These are phyloP conservation scores for Lagocephalus sceleratus DNA, from an alignment of 2,797 vertebrate genomes.

Conservation along the genomic window DNA sequence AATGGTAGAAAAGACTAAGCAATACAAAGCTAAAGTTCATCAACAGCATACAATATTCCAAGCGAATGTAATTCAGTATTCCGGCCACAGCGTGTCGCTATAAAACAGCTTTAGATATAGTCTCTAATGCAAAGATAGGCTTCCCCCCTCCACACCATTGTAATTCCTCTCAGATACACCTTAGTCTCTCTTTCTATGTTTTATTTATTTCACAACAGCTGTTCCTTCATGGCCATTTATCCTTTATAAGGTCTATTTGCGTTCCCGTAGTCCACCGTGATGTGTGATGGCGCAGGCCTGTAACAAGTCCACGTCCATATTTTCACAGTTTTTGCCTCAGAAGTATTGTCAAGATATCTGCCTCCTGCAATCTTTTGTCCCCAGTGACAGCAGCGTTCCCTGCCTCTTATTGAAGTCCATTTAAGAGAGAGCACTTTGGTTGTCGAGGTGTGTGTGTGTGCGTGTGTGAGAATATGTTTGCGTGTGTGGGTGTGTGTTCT, in stretches of 20 bases:
- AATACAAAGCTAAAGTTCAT: constrained; percentile 82
- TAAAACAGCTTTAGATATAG: constrained; percentile 75
- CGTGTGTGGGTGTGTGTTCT: constrained; percentile 30
- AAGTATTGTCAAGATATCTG: constrained; percentile 70
- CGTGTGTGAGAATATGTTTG: constrained; percentile 9
- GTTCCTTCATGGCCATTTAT: constrained; percentile 70
- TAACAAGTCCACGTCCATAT: constrained; percentile 63
- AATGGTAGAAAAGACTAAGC: constrained; percentile 82
- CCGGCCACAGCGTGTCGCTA: constrained; percentile 81
- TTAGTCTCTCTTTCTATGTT: constrained; percentile 49
- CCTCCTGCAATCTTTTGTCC: constrained; percentile 63
- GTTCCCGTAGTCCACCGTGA: constrained; percentile 56
- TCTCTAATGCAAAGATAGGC: constrained; percentile 71
- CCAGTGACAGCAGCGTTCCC: constrained; percentile 66
- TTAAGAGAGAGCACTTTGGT: constrained; percentile 86
- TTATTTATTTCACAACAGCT: constrained; percentile 64
- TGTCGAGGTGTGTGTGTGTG: constrained; percentile 66
- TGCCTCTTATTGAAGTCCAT: constrained; percentile 74
- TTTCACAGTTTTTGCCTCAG: constrained; percentile 72
- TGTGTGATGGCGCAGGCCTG: constrained; percentile 39
- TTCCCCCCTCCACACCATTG: constrained; percentile 60
- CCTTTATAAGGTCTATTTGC: constrained; percentile 71
- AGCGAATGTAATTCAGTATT: constrained; percentile 80
- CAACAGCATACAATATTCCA: constrained; percentile 81
- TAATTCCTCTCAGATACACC: constrained; percentile 59